Evolutionary conservation across 2,888 invertebrate species (phyloP).

Genomic region (Glaucopsyche alexis): DNA sequence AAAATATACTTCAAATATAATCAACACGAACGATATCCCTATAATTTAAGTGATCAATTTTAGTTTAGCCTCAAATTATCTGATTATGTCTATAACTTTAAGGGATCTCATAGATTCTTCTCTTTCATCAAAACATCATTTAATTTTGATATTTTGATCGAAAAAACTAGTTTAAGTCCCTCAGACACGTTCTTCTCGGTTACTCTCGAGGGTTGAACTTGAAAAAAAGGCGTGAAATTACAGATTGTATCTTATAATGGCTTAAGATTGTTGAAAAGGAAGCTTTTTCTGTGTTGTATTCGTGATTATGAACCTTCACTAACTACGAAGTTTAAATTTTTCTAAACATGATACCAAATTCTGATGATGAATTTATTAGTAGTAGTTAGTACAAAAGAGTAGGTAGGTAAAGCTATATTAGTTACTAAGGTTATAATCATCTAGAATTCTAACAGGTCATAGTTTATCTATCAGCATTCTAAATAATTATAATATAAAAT

Average conservation of each 20-base stretch:
- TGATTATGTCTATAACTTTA: background rate
- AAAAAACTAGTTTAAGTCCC: background rate
- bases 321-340: background rate
- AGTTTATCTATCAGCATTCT: no score
- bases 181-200: conserved; percentile 37
- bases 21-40: background rate
- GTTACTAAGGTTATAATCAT: no score
- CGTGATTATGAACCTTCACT: background rate
- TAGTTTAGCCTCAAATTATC: background rate
- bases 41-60: background rate
- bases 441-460: no score
- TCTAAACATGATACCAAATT: background rate
- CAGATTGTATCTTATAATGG: conserved; percentile 31
- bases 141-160: conserved; percentile 2
- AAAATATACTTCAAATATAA: background rate
- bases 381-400: no score
- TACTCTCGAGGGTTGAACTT: conserved; percentile 48
- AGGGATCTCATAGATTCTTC: background rate
- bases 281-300: background rate
- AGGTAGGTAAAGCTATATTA: no score
- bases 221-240: conserved; percentile 56
- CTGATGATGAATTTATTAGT: background rate
- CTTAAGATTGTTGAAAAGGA: background rate
- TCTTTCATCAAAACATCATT: background rate
- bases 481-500: no score